These are phyloP conservation scores for Candidula unifasciata DNA, from an alignment of 2,888 invertebrate species.

Conservation along the genomic window DNA sequence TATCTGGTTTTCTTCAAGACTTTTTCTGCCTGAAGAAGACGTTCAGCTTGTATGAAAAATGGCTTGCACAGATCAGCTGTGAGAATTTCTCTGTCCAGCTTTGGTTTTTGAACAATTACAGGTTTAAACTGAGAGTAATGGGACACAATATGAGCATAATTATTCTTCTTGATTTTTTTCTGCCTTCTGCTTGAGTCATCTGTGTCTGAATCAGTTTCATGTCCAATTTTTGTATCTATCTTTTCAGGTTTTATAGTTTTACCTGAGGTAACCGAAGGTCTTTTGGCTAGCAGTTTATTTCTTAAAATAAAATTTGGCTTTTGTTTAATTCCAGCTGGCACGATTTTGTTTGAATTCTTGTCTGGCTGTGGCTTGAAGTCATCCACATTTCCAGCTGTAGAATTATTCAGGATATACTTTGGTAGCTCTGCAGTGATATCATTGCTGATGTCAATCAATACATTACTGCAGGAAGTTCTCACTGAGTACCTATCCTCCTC, in stretches of 20 bases:
- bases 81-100: conserved; percentile 21
- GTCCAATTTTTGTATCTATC: not conserved
- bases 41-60: conserved; percentile 30
- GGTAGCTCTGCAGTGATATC: not conserved
- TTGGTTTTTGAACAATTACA: not conserved
- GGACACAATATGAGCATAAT: not conserved
- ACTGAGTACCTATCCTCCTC: not conserved
- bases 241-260: not conserved
- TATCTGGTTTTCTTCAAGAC: conserved; percentile 1
- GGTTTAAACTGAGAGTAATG: conserved; percentile 9
- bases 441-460: not conserved
- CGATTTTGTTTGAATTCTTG: not conserved
- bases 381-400: not conserved
- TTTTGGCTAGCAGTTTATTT: conserved; percentile 8
- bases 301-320: conserved; percentile 22
- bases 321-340: not conserved
- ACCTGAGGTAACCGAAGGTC: not conserved
- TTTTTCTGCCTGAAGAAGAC: conserved; percentile 22
- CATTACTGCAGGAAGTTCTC: not conserved
- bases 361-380: no score
- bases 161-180: not conserved
- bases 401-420: not conserved
- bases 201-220: not conserved
- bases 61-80: conserved; percentile 30
- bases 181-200: not conserved